Percentiles rank a stretch among this genome's conserved stretches.
phyloP scores from a whole-genome alignment of 2,888 invertebrate species.

The Acronicta psi region DNA sequence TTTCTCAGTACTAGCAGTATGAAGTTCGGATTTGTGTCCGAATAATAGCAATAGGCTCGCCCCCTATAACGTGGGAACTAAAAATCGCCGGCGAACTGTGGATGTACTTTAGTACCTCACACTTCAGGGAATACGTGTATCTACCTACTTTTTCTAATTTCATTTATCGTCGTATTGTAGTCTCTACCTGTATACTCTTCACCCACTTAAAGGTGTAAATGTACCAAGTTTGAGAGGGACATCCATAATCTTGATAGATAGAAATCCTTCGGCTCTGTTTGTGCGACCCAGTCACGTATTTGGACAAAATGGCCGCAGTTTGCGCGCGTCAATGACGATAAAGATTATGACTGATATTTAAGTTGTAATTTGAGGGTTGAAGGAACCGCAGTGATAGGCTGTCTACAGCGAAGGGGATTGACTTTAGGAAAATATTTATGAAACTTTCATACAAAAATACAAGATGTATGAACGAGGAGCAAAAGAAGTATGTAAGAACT shows the following conservation, averaged over 20 bases:
- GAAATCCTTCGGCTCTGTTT: conserved; percentile 7
- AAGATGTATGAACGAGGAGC: too few relatives aligned
- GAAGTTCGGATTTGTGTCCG: too few relatives aligned
- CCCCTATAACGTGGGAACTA: too few relatives aligned
- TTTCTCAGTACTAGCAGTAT: too few relatives aligned
- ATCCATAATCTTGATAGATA: conserved; percentile 18
- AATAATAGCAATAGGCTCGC: too few relatives aligned
- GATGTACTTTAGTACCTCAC: too few relatives aligned
- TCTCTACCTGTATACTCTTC: background rate
- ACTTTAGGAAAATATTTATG: background rate
- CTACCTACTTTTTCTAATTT: too few relatives aligned
- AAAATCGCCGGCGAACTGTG: too few relatives aligned
- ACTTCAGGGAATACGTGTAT: too few relatives aligned
- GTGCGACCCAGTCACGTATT: conserved; percentile 28
- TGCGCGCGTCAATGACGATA: background rate
- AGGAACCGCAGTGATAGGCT: background rate
- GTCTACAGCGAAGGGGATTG: background rate
- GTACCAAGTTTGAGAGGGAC: background rate
- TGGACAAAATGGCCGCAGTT: conserved; percentile 9
- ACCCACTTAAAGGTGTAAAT: conserved; percentile 3
- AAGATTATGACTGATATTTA: background rate
- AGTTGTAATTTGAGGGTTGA: background rate
- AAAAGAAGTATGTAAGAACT: too few relatives aligned
- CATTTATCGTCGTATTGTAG: too few relatives aligned
- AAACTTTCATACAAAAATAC: too few relatives aligned